Conservation (phyloP, 2,797 vertebrate genomes). For the Acridotheres tristis region DNA sequence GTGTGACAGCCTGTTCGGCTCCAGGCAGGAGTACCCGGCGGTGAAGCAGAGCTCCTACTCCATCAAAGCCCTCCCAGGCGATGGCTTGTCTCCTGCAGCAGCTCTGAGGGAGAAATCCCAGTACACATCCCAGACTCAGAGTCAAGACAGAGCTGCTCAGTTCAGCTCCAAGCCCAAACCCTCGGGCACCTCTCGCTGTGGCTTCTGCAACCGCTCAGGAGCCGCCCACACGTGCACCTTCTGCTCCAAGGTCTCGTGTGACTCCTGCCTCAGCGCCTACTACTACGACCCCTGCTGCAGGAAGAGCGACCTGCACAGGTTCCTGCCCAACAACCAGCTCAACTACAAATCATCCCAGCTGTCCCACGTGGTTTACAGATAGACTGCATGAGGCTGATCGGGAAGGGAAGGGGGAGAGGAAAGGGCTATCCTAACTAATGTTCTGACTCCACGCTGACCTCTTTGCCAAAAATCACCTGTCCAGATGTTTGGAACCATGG, state of each 20-base stretch:
- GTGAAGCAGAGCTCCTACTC: slow-evolving; percentile 74
- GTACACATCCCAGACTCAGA: slow-evolving; percentile 69
- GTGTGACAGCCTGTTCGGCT: slow-evolving; percentile 77
- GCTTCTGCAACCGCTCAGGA: slow-evolving; percentile 94
- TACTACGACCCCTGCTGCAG: slow-evolving; percentile 92
- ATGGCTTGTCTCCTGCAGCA: slow-evolving; percentile 61
- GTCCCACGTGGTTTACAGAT: slow-evolving; percentile 94
- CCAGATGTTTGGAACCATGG: slow-evolving; percentile 34
- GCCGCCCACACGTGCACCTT: slow-evolving; percentile 95
- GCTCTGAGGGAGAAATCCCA: slow-evolving; percentile 73
- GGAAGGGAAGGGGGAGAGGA: slow-evolving; percentile 57
- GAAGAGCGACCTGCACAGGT: slow-evolving; percentile 92
- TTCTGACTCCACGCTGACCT: slow-evolving; percentile 66
- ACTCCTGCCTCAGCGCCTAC: slow-evolving; percentile 90
- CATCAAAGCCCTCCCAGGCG: slow-evolving; percentile 69
- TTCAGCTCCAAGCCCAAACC: slow-evolving; percentile 71
- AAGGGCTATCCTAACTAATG: slow-evolving; percentile 77
- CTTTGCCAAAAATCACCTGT: slow-evolving; percentile 21
- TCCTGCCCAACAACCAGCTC: slow-evolving; percentile 94
- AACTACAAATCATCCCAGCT: slow-evolving; percentile 93
- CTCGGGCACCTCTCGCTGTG: slow-evolving; percentile 80
- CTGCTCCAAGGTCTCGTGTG: slow-evolving; percentile 98
- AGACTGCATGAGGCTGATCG: slow-evolving; percentile 51
- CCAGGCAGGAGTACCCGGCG: slow-evolving; percentile 70
- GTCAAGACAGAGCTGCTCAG: slow-evolving; percentile 72